Evolutionary conservation across 2,888 invertebrate genomes (phyloP).

Genomic region (Junonia oenone): DNA sequence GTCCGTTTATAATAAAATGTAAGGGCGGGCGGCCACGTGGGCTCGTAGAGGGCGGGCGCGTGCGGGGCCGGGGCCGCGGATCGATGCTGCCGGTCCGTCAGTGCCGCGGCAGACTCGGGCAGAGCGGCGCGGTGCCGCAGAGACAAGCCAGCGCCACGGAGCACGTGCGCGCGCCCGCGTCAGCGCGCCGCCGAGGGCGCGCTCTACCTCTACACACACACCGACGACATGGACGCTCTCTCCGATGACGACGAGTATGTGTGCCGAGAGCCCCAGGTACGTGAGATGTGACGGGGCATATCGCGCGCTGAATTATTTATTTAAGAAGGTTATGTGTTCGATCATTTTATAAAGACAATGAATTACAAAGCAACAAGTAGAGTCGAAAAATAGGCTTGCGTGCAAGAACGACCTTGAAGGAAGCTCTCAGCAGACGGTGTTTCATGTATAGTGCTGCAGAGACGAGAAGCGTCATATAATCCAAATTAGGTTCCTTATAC

Average conservation of each 20-base stretch:
- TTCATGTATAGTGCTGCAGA: conserved; percentile 1
- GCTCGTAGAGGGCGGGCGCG: conserved; percentile 37
- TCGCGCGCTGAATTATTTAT: conserved; percentile 17
- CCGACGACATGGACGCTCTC: conserved; percentile 70
- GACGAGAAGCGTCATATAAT: background rate
- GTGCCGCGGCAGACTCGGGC: conserved; percentile 73
- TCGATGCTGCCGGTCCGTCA: conserved; percentile 53
- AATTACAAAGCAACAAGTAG: conserved; percentile 63
- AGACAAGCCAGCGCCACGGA: conserved; percentile 54
- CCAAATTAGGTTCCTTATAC: background rate
- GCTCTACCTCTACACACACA: conserved; percentile 43
- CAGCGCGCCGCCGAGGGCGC: conserved; percentile 63
- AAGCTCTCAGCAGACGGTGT: conserved; percentile 50
- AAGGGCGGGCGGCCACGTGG: conserved; percentile 36
- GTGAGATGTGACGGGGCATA: conserved; percentile 27
- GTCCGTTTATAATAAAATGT: conserved; percentile 4
- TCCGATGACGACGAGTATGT: conserved; percentile 73
- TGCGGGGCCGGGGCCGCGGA: conserved; percentile 50
- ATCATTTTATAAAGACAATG: conserved; percentile 25
- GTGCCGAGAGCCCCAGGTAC: conserved; percentile 72
- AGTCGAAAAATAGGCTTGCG: conserved; percentile 48
- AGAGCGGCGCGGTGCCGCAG: conserved; percentile 69
- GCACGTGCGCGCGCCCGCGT: conserved; percentile 63
- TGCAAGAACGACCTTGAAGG: conserved; percentile 61
- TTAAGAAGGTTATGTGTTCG: conserved; percentile 12